Conservation (phyloP, 1,140 invertebrate genomes). For the Bombus turneri region DNA sequence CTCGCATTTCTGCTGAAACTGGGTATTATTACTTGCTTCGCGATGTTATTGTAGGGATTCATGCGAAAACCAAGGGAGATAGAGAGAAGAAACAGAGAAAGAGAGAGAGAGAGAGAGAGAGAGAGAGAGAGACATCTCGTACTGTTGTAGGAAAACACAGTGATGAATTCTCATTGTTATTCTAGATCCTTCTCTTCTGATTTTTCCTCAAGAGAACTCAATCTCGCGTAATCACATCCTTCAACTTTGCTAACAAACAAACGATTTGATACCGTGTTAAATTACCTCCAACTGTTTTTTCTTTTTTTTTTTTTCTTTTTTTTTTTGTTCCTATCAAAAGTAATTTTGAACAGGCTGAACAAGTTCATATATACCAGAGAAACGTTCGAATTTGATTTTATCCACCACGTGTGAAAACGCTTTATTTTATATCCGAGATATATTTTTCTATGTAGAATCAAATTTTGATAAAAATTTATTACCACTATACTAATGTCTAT, state of each 20-base stretch:
- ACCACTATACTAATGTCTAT: not conserved
- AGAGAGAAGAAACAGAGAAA: not conserved
- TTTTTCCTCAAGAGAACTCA: not conserved
- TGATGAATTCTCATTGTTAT: constrained; percentile 1
- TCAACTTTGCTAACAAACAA: not conserved
- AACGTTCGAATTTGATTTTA: too few species aligned
- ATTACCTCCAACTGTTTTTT: not conserved
- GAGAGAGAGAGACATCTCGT: not conserved
- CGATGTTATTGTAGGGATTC: constrained; percentile 20
- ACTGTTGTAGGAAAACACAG: not conserved
- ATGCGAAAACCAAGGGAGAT: not conserved
- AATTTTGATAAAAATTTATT: not conserved
- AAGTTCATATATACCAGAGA: too few species aligned
- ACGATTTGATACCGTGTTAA: too few species aligned
- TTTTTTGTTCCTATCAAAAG: too few species aligned
- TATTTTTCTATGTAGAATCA: not conserved
- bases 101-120: not conserved
- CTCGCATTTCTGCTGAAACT: not conserved
- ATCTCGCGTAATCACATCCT: not conserved
- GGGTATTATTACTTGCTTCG: constrained; percentile 29
- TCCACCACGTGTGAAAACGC: too few species aligned
- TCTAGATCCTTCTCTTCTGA: constrained; percentile 4
- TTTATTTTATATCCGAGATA: too few species aligned
- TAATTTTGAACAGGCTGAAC: too few species aligned
- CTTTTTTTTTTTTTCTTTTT: too few species aligned